Base-by-base conservation (phyloP, 2,113 vertebrate species). In the Paracanthobrama guichenoti region DNA sequence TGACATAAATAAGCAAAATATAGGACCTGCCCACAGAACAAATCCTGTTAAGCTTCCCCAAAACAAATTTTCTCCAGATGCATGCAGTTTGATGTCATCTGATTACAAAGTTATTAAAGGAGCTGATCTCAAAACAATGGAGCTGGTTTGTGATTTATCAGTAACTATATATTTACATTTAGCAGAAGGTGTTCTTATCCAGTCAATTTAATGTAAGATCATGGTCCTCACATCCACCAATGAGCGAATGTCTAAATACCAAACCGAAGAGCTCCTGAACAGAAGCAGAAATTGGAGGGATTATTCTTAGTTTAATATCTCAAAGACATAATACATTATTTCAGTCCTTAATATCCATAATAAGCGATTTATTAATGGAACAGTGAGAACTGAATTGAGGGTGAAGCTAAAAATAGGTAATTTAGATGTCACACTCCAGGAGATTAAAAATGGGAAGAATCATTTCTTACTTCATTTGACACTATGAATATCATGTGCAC, bases 321-420 rank as follows among this genome's bases (percentile, higher is more conserved):
- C 73, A 67, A 57, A 85, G 83, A 35, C 64, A 92, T 92, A 90
- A 91, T 91, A 90, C 90, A 92, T 90, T 13, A 77, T 82, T 86
- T 73, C 67, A n/a, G 16, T 50, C 28, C 1, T 50, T 71, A 71
- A 71, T 79, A 84, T 57, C 83, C 64, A 62, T 8, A 59, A 79
- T 8, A 59, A 79, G 42, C 42, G 57, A 48, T 50, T 69, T 69
- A 55, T 79, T 86, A 77, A 83, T 42, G 57, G 62, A 71, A 39
- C 31, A 71, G 60, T 4, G 76, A 55, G 88, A 88, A 88, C 59
- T 28, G 83, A 90, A 90, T 88, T 84, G 81, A 88, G 88, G 91
- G 87, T 82, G 79, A 77, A 88, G 90, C 92, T 94, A 92, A 92
- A 93, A 92, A 94, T 93, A 94, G 59, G 26, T 67, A 6, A 91